These are phyloP conservation scores for Clitarchus hookeri DNA, from an alignment of 2,888 invertebrate species.

Conservation along the genomic window DNA sequence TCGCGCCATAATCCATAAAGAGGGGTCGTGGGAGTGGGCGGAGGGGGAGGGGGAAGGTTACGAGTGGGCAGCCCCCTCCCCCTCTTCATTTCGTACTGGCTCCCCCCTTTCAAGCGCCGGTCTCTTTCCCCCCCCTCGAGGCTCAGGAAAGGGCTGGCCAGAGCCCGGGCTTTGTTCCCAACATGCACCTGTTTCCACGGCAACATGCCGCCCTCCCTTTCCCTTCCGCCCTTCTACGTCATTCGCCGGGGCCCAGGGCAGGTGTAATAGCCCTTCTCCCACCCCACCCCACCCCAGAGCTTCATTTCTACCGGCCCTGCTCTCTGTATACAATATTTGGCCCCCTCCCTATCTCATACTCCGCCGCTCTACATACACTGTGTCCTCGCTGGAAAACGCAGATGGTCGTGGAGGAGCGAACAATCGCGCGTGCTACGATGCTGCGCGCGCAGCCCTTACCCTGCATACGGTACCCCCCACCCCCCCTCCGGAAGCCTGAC, in stretches of 20 bases:
- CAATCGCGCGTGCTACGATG: too few relatives aligned
- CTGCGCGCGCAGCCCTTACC: too few relatives aligned
- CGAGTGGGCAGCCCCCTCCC: neutral
- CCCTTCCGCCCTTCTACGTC: neutral
- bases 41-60: neutral
- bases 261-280: conserved; percentile 29
- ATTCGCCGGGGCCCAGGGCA: conserved; percentile 29
- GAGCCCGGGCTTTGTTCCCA: conserved; percentile 36
- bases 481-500: too few relatives aligned
- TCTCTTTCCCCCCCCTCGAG: neutral
- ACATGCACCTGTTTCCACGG: conserved; percentile 37
- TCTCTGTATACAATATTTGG: conserved; percentile 18
- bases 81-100: too few relatives aligned
- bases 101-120: neutral
- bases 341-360: neutral
- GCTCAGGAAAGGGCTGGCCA: conserved; percentile 27
- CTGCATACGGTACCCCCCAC: too few relatives aligned
- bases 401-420: too few relatives aligned
- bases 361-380: neutral
- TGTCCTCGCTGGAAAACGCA: neutral
- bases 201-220: conserved; percentile 25
- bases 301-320: neutral
- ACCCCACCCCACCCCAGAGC: conserved; percentile 22
- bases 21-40: neutral
- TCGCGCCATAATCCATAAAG: conserved; percentile 24